Evolutionary conservation across 2,888 invertebrate genomes (phyloP), one percentile per base, ranked within the genome.

Genomic region (Brachyptera risi): DNA sequence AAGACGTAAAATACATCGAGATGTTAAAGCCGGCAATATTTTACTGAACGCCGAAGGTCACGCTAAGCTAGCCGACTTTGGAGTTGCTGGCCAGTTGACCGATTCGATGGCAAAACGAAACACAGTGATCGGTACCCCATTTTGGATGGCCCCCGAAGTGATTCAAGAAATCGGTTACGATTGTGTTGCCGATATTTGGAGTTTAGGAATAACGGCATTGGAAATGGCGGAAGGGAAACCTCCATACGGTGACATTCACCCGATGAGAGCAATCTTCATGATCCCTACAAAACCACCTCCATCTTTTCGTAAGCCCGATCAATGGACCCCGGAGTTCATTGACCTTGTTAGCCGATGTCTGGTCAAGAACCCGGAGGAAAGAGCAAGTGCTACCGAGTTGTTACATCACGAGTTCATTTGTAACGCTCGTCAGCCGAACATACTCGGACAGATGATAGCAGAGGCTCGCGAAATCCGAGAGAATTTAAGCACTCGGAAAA

Each of bases 91-190:
- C 60, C 99, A 99, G 77, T 79, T 99, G 61, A 98, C 99, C 51
- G 96, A 97, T 75, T 96, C 96, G 31, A 96, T 96, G 95, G 96
- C 96, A 26, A 96, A 96, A 74, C 80, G 96, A 56, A 96, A 96
- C 77, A 96, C 96, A 13, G 91, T 93, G 3, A 92, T 92, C 72
- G 93, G 96, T 51, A 95, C 94, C 0, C 94, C 94, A 24, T 96
- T 95, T 77, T 96, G 97, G 97, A 97, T 97, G 97, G 96, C 96
- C 2, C 96, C 96, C 0, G 92, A 91, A 76, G 94, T 96, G 58
- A 99, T 99, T 71, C 96, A 98, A 78, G 98, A 99, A 81, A 97
- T 98, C 67, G 98, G 98, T 11, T 98, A 99, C 76, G 97, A 98
- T 79, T 97, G 96, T 78, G 96, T 95, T 35, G 98, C 98, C 0